Conservation (phyloP, 1,140 invertebrate species). For the Dendrolimus punctatus region DNA sequence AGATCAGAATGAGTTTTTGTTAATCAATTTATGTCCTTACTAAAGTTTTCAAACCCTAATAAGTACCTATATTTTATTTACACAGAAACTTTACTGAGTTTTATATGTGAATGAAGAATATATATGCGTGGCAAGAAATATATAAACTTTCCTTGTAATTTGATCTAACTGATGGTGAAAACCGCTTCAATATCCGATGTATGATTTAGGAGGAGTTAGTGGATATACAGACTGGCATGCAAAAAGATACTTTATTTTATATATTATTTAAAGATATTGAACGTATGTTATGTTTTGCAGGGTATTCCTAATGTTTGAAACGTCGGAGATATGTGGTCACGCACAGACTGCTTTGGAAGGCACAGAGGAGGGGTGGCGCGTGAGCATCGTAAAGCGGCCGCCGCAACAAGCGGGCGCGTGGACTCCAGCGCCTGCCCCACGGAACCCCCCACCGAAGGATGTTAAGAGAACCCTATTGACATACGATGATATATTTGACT, state of each 20-base stretch:
- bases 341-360: slow-evolving; percentile 92
- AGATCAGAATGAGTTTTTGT: no score
- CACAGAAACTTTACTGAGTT: no score
- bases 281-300: slow-evolving; percentile 67
- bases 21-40: no score
- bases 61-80: no score
- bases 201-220: no score
- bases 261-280: not conserved
- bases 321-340: slow-evolving; percentile 86
- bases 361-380: slow-evolving; percentile 79
- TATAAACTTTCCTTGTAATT: no score
- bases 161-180: no score
- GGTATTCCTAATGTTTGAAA: slow-evolving; percentile 95
- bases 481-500: slow-evolving; percentile 63
- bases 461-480: slow-evolving; percentile 47
- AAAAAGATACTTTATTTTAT: not conserved
- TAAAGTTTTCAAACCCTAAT: no score
- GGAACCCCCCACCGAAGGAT: slow-evolving; percentile 53
- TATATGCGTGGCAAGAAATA: no score
- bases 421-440: slow-evolving; percentile 33
- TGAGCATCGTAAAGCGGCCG: slow-evolving; percentile 33
- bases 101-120: no score
- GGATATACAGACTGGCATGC: no score
- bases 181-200: no score
- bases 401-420: slow-evolving; percentile 36